Evolutionary conservation across 1,140 invertebrate species (phyloP), one percentile per base, ranked within the genome.

Genomic region (Eciton burchellii): DNA sequence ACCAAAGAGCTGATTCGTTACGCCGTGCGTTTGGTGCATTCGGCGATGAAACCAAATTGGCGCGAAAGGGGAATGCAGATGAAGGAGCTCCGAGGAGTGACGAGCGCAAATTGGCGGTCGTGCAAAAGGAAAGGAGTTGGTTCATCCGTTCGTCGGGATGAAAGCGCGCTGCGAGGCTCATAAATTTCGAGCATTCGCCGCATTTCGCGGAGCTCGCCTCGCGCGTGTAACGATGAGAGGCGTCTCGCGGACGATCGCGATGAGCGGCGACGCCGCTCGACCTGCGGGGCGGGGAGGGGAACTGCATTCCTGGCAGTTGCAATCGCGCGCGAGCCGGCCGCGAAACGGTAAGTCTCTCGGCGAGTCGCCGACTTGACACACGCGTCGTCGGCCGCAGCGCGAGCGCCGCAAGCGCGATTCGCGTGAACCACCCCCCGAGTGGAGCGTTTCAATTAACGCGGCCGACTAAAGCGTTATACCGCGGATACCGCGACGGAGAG

Each of bases 61-160:
- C 11, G 29, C 12, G 24, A 76, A 26, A n/a, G n/a, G n/a, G 35
- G 49, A 85, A 57, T 45, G 70, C 54, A 66, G 24, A 41, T n/a
- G 35, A 52, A 21, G 35, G 62, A 62, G 83, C 56, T 59, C 68
- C 66, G n/a, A 76, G 83, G 47, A 84, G 84, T 76, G 65, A n/a
- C 43, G n/a, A n/a, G 77, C 43, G 47, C 47, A 85, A 86, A 86
- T 86, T 86, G 85, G 70, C 71, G 45, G 43, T 52, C 45, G 70
- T 9, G 68, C n/a, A 63, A 60, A 47, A 29, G 21, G 24, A 52
- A 45, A 9, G 43, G 66, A 60, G 24, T 41, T 29, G 47, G 54
- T 63, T 52, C 54, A 45, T 47, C n/a, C n/a, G n/a, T n/a, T n/a
- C n/a, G n/a, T 6, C 14, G 9, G 47, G 52, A 54, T 62, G 49